A percentile compares a stretch with the other conserved stretches of the same genome.
These are phyloP conservation scores for Cotesia glomerata DNA, from an alignment of 1,140 invertebrate species.

Conservation along the genomic window DNA sequence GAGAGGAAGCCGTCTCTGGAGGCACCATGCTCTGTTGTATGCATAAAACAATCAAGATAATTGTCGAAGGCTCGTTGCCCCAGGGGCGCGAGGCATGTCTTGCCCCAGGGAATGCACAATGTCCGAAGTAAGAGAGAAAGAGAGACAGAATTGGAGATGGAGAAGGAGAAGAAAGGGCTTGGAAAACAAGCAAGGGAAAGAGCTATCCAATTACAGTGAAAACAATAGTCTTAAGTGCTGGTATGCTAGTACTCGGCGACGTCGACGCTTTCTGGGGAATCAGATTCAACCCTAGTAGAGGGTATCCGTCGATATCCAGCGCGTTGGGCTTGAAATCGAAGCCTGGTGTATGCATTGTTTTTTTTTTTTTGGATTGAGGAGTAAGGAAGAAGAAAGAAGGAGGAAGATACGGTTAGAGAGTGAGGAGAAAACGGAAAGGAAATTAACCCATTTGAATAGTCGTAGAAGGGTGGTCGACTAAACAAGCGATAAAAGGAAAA, in stretches of 20 bases:
- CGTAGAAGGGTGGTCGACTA: slow-evolving; percentile 38
- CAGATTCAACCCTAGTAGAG: slow-evolving; percentile 30
- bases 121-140: slow-evolving; percentile 26
- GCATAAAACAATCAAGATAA: slow-evolving; percentile 66
- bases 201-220: slow-evolving; percentile 68
- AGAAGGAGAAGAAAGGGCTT: slow-evolving; percentile 27
- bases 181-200: slow-evolving; percentile 45
- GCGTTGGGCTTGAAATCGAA: slow-evolving; percentile 3
- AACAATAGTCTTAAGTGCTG: slow-evolving; percentile 66
- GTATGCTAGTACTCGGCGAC: slow-evolving; percentile 42
- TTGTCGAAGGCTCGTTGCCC: slow-evolving; percentile 54
- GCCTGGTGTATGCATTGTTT: not conserved
- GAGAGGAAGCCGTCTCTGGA: slow-evolving; percentile 32
- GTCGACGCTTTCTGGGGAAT: slow-evolving; percentile 18
- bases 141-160: slow-evolving; percentile 23
- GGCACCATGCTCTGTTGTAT: slow-evolving; percentile 40
- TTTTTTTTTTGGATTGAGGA: not conserved
- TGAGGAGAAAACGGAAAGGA: slow-evolving; percentile 22
- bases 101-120: slow-evolving; percentile 34
- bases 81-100: slow-evolving; percentile 15
- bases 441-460: slow-evolving; percentile 53
- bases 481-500: slow-evolving; percentile 64
- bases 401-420: not conserved
- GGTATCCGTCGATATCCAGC: slow-evolving; percentile 4
- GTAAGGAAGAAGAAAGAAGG: not conserved